Evolutionary conservation across 2,888 invertebrate species (phyloP).

Genomic region (Cephus nigrinus): DNA sequence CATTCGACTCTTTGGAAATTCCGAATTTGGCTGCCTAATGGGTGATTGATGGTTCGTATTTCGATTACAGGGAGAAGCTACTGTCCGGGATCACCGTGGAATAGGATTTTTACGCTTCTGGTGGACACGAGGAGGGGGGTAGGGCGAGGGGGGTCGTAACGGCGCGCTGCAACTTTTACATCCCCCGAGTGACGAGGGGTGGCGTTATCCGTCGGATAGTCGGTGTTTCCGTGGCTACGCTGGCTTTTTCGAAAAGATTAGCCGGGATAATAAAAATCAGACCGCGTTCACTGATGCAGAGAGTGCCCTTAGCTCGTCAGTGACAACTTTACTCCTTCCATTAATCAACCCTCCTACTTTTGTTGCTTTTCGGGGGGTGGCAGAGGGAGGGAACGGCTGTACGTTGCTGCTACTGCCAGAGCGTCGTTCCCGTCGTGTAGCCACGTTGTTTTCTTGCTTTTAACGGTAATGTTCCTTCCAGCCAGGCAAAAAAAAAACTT

Average conservation of each 20-base stretch:
- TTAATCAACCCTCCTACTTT: conserved; percentile 58
- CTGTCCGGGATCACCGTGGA: conserved; percentile 9
- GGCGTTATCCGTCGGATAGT: background rate
- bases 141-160: background rate
- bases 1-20: conserved; percentile 21
- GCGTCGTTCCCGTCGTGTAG: conserved; percentile 45
- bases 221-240: background rate
- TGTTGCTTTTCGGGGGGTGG: conserved; percentile 38
- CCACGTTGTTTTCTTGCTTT: conserved; percentile 59
- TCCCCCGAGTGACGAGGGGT: background rate
- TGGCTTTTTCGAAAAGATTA: background rate
- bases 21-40: conserved; percentile 18
- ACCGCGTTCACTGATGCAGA: conserved; percentile 16
- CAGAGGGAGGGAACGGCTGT: background rate
- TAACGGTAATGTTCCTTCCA: conserved; percentile 55
- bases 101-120: background rate
- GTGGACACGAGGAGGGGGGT: background rate
- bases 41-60: conserved; percentile 19
- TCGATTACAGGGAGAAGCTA: conserved; percentile 8
- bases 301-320: conserved; percentile 26
- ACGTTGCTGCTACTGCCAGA: background rate
- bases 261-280: conserved; percentile 21
- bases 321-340: conserved; percentile 60
- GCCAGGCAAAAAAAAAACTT: conserved; percentile 16
- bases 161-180: background rate